Conservation (phyloP, 2,888 invertebrate genomes). For the Amblyteles armatorius region DNA sequence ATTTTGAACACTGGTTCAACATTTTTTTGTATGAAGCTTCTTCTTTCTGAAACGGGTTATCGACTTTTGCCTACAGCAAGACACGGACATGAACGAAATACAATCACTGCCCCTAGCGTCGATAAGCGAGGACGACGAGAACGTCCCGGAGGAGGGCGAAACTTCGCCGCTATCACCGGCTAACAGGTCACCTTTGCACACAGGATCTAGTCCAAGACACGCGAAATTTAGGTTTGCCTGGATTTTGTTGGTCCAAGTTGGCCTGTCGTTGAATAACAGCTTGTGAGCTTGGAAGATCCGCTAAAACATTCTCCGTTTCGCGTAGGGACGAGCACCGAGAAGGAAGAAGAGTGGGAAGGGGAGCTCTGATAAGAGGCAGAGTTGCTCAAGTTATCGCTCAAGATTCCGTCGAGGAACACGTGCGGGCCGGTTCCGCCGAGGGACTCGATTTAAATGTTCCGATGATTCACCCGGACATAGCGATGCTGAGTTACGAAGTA, state of each 20-base stretch:
- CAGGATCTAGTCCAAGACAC: constrained; percentile 88
- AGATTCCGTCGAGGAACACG: constrained; percentile 80
- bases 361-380: constrained; percentile 76
- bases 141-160: constrained; percentile 90
- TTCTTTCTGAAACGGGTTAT: background rate
- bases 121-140: constrained; percentile 98
- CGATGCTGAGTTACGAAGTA: constrained; percentile 93
- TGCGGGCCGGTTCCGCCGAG: constrained; percentile 86
- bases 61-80: constrained; percentile 85
- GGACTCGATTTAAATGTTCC: constrained; percentile 92
- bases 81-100: constrained; percentile 91
- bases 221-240: constrained; percentile 87
- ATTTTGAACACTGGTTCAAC: background rate
- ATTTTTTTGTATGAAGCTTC: background rate
- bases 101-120: constrained; percentile 95
- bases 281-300: background rate
- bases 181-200: constrained; percentile 86
- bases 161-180: constrained; percentile 88
- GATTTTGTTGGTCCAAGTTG: constrained; percentile 27
- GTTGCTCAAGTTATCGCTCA: constrained; percentile 76
- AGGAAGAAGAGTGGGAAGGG: constrained; percentile 74
- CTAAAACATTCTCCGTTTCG: background rate
- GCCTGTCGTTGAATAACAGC: constrained; percentile 20
- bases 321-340: constrained; percentile 79
- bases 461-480: constrained; percentile 93